Evolutionary conservation across 2,888 invertebrate genomes (phyloP), one percentile per base, ranked within the genome.

Genomic region (Cataglyphis altisquamis): DNA sequence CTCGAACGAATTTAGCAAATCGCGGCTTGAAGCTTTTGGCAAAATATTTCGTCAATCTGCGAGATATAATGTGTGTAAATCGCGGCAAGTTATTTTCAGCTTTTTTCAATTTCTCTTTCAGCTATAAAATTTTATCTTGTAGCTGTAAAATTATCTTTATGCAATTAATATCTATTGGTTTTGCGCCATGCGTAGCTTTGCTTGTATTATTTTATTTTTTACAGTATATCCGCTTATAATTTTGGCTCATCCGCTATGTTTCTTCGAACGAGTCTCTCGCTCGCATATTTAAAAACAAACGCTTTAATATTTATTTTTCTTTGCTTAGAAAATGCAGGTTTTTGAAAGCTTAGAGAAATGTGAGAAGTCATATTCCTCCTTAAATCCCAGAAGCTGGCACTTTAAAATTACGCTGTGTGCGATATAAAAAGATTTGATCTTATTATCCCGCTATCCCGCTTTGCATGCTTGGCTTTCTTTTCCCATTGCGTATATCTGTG

Each of bases 41-140:
- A 48, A 75, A 78, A 84, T 89, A 88, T 90, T 86, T 87, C 86
- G 78, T 84, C 86, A 89, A 89, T 84, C 70, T 80, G 41, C 77
- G 68, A 78, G 62, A 84, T 83, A 74, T 83, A 57, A 39, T 9
- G 60, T 25, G n/a, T 77, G 10, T 52, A 41, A 67, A 12, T 1
- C 3, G 12, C 75, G 12, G 12, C 29, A 57, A 63, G 74, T 84
- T 88, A 55, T 81, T 87, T 86, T 78, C 73, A 83, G 73, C 83
- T 82, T 83, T 66, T 1, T 25, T 39, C 66, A 52, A 55, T n/a
- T 12, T 82, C 15, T 55, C 55, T 75, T 84, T 87, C 0, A 2
- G 3, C n/a, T 64, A 25, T 55, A 21, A 70, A 1, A 57, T 45
- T 4, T 78, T 2, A 55, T 39, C 32, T 68, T 68, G 32, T 2